Conservation (phyloP, 2,888 invertebrate species). For the Lymantria monacha region DNA sequence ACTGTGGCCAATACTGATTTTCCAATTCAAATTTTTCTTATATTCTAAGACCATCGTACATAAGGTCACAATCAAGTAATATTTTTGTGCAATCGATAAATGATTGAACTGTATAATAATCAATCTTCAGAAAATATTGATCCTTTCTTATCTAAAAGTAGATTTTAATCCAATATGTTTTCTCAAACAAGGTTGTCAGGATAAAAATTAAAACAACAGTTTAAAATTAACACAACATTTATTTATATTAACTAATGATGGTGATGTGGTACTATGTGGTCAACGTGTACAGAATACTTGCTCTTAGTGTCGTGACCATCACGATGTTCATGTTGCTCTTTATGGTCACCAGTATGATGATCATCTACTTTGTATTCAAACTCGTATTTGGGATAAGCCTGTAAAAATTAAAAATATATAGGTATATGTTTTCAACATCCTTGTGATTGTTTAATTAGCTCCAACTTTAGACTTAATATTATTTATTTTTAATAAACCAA, state of each 20-base stretch:
- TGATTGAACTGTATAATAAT: too few relatives aligned
- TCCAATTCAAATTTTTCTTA: too few relatives aligned
- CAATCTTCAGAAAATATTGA: too few relatives aligned
- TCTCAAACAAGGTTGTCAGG: too few relatives aligned
- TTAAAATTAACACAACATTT: background rate
- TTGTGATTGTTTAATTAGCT: background rate
- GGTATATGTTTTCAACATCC: background rate
- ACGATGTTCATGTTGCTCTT: constrained; percentile 63
- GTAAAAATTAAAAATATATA: background rate
- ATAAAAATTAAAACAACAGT: background rate
- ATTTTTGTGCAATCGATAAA: too few relatives aligned
- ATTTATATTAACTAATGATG: constrained; percentile 1
- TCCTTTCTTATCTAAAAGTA: too few relatives aligned
- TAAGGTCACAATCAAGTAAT: too few relatives aligned
- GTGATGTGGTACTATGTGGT: constrained; percentile 1
- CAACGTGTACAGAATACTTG: constrained; percentile 19
- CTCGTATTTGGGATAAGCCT: constrained; percentile 51
- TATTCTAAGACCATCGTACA: too few relatives aligned
- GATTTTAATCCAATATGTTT: too few relatives aligned
- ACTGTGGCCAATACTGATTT: too few relatives aligned
- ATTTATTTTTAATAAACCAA: too few relatives aligned
- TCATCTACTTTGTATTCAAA: constrained; percentile 73
- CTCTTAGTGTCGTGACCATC: constrained; percentile 35
- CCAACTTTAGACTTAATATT: too few relatives aligned
- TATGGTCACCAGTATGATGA: constrained; percentile 71